phyloP scores from a whole-genome alignment of 2,113 vertebrate species.

The Delphinapterus leucas region DNA sequence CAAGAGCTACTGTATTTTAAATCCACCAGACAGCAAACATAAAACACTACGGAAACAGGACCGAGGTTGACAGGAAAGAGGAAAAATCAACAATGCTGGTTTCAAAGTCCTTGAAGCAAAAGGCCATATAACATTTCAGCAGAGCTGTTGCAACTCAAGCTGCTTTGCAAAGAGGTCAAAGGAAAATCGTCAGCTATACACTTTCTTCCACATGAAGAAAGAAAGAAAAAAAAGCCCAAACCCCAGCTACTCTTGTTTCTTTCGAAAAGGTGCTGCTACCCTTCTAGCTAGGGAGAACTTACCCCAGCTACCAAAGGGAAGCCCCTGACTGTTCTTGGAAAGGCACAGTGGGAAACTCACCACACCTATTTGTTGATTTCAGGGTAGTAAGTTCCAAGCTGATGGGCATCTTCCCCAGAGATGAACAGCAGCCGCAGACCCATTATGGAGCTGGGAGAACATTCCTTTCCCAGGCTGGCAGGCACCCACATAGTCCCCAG shows the following conservation, averaged over 20 bases:
- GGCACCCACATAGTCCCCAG: neutral
- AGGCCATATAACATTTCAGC: conserved; percentile 18
- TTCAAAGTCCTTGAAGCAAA: conserved; percentile 64
- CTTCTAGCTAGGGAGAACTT: neutral
- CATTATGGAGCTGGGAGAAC: neutral
- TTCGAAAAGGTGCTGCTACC: neutral
- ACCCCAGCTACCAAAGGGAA: neutral
- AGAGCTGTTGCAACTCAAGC: conserved; percentile 21
- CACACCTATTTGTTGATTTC: neutral
- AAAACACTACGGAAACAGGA: conserved; percentile 26
- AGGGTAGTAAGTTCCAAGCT: neutral
- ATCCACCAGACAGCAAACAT: conserved; percentile 2
- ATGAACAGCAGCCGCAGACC: neutral
- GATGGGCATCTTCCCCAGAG: neutral
- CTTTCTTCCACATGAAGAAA: neutral
- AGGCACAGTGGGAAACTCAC: neutral
- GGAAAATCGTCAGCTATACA: neutral
- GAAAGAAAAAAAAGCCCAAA: neutral
- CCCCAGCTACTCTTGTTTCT: neutral
- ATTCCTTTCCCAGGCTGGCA: neutral
- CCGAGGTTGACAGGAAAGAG: conserved; percentile 37
- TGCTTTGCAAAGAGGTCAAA: conserved; percentile 12
- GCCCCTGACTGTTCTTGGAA: neutral
- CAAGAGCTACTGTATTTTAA: conserved; percentile 25
- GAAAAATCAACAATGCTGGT: conserved; percentile 57